Percentiles rank a stretch among this genome's conserved stretches.
phyloP scores from a whole-genome alignment of 2,797 vertebrate species.

The Pogonophryne albipinna region DNA sequence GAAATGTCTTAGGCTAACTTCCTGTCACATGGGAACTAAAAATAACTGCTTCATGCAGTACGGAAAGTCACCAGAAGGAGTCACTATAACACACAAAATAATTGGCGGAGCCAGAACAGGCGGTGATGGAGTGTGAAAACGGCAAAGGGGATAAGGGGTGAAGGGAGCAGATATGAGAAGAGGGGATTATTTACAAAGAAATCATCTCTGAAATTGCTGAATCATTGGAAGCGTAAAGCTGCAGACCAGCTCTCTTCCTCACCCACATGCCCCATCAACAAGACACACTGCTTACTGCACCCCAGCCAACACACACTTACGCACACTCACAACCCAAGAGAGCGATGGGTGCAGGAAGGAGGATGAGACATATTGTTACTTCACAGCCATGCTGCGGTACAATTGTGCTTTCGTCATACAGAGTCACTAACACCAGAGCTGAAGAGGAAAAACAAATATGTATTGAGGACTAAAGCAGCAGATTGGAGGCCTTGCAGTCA shows the following conservation, averaged over 20 bases:
- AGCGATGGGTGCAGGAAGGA: conserved; percentile 34
- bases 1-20: too few relatives aligned
- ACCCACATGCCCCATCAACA: conserved; percentile 56
- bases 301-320: conserved; percentile 37
- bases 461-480: conserved; percentile 43
- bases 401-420: conserved; percentile 41
- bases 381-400: conserved; percentile 30
- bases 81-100: too few relatives aligned
- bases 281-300: conserved; percentile 59
- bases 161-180: conserved; percentile 60
- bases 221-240: conserved; percentile 70
- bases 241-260: conserved; percentile 57
- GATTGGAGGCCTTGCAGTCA: conserved; percentile 15
- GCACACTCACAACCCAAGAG: conserved; percentile 26
- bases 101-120: too few relatives aligned
- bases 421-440: conserved; percentile 28
- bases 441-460: conserved; percentile 1
- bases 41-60: too few relatives aligned
- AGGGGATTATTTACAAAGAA: conserved; percentile 76
- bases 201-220: conserved; percentile 75
- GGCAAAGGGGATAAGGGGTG: conserved; percentile 62
- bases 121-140: conserved; percentile 53
- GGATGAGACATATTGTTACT: conserved; percentile 53
- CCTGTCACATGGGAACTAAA: too few relatives aligned
- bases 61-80: too few relatives aligned